These are phyloP conservation scores for Cheilosia impressa DNA, from an alignment of 2,888 invertebrate genomes.

Conservation along the genomic window DNA sequence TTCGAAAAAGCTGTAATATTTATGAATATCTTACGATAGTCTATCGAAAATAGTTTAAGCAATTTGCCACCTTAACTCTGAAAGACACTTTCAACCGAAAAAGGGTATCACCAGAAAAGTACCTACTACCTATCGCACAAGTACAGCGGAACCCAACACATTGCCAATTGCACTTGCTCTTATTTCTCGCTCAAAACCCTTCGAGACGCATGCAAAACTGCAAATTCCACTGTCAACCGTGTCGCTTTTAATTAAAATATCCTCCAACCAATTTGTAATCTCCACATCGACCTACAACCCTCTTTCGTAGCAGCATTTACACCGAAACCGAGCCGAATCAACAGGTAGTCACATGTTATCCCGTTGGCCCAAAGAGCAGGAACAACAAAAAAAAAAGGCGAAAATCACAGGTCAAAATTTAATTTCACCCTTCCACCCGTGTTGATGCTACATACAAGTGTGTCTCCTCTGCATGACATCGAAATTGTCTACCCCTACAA, in stretches of 20 bases:
- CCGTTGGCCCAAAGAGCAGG: conserved; percentile 20
- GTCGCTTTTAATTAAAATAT: conserved; percentile 59
- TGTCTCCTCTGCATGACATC: conserved; percentile 29
- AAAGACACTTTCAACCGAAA: too few relatives aligned
- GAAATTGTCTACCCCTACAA: conserved; percentile 48
- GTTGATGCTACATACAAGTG: background rate
- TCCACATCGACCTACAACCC: conserved; percentile 40
- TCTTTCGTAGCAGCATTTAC: background rate
- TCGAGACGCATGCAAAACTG: too few relatives aligned
- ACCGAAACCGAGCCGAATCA: conserved; percentile 13
- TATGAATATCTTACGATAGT: too few relatives aligned
- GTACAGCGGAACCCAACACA: too few relatives aligned
- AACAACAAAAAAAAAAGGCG: background rate
- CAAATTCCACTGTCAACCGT: conserved; percentile 27
- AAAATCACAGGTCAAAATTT: conserved; percentile 69
- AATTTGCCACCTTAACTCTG: too few relatives aligned
- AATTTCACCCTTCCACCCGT: conserved; percentile 44
- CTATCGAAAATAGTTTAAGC: too few relatives aligned
- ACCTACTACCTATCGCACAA: too few relatives aligned
- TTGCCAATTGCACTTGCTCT: too few relatives aligned
- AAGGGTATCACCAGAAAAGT: too few relatives aligned
- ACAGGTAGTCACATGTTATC: conserved; percentile 59
- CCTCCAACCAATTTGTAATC: conserved; percentile 46
- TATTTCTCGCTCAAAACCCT: too few relatives aligned
- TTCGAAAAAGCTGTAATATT: too few relatives aligned